Evolutionary conservation across 64 coral and sea anemone genomes (phyloP).

Genomic region (Anthopleura sola): DNA sequence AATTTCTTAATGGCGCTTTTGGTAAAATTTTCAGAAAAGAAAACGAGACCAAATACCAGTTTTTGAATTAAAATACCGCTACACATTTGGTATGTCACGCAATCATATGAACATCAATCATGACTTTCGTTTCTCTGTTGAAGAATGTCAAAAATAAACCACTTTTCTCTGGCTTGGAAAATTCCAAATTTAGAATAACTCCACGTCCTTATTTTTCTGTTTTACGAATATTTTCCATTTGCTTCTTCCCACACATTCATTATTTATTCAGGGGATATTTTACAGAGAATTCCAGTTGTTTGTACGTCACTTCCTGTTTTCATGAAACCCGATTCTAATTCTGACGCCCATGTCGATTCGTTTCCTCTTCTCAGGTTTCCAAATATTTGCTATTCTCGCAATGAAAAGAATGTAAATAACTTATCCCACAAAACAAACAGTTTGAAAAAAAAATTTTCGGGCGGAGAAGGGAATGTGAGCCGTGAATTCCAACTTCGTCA

Average conservation of each 20-base stretch:
- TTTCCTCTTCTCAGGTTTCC: not conserved
- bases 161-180: not conserved
- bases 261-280: not conserved
- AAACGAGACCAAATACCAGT: too few relatives aligned
- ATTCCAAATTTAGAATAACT: not conserved
- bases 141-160: not conserved
- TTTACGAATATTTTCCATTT: not conserved
- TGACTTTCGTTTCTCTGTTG: too few relatives aligned
- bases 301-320: not conserved
- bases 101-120: too few relatives aligned
- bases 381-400: slow-evolving; percentile 4
- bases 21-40: too few relatives aligned
- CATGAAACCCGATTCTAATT: not conserved
- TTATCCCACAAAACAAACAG: not conserved
- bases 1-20: too few relatives aligned
- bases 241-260: not conserved
- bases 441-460: not conserved
- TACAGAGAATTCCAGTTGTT: too few relatives aligned
- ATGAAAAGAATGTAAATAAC: not conserved
- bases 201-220: not conserved
- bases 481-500: not conserved
- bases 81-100: too few relatives aligned
- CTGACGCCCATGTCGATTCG: not conserved
- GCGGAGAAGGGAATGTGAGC: not conserved
- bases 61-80: too few relatives aligned